These are phyloP conservation scores for Gastrophysa polygoni DNA, from an alignment of 2,888 invertebrate genomes.

Conservation along the genomic window DNA sequence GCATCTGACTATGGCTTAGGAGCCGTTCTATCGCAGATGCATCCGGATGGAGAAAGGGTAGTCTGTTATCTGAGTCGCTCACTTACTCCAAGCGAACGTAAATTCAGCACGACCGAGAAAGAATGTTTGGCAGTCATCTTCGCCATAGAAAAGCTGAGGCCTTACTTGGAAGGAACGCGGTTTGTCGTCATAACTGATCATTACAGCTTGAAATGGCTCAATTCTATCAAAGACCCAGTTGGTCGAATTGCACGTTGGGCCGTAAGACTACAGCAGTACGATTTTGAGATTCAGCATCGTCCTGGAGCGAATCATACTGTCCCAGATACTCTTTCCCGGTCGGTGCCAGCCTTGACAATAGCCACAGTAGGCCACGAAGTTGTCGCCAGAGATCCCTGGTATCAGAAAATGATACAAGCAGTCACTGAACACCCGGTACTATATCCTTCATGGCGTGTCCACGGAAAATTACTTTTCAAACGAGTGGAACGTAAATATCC, in stretches of 20 bases:
- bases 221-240: too few species aligned
- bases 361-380: background rate
- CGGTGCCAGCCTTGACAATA: conserved; percentile 10
- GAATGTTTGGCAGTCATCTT: too few species aligned
- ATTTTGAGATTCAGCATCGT: conserved; percentile 30
- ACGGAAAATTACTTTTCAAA: background rate
- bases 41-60: background rate
- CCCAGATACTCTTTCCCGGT: conserved; percentile 33
- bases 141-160: too few species aligned
- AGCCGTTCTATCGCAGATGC: too few species aligned
- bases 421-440: background rate
- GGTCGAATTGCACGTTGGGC: too few species aligned
- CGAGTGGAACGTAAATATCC: background rate
- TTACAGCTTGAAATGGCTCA: too few species aligned
- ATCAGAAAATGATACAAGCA: background rate
- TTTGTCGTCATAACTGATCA: too few species aligned
- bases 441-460: background rate
- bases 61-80: background rate
- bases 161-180: too few species aligned
- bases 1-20: too few species aligned
- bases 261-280: too few species aligned
- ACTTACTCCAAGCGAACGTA: background rate
- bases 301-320: conserved; percentile 34
- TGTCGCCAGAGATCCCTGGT: background rate
- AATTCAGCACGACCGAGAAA: background rate